Percentiles rank a stretch among this genome's conserved stretches.
phyloP scores from a whole-genome alignment of 2,888 invertebrate genomes.

The Harpalus rubripes region DNA sequence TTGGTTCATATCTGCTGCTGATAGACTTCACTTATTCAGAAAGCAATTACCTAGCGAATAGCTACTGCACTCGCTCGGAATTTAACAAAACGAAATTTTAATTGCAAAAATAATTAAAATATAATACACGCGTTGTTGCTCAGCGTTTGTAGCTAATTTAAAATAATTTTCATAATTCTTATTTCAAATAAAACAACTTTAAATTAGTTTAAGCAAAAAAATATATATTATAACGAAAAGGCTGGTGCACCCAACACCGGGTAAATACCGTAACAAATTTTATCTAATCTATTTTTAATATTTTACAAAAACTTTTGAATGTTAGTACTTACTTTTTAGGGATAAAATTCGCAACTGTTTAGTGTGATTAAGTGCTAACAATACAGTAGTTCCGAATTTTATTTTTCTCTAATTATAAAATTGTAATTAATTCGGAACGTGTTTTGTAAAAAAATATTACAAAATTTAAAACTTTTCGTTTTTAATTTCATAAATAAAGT shows the following conservation, averaged over 20 bases:
- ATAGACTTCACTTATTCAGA: constrained; percentile 16
- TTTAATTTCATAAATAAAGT: too few species aligned
- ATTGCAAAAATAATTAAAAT: constrained; percentile 2
- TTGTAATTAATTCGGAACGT: too few species aligned
- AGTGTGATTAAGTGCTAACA: too few species aligned
- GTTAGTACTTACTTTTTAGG: too few species aligned
- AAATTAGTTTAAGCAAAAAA: neutral
- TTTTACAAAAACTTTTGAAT: too few species aligned
- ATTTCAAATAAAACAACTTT: constrained; percentile 6
- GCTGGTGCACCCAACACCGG: neutral
- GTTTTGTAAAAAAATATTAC: too few species aligned
- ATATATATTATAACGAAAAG: neutral
- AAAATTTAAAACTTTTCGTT: too few species aligned
- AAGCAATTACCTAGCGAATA: constrained; percentile 21
- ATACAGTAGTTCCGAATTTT: too few species aligned
- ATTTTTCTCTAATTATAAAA: too few species aligned
- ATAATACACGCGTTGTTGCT: constrained; percentile 5
- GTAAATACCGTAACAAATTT: neutral
- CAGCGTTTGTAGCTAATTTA: constrained; percentile 1
- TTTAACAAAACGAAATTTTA: constrained; percentile 7
- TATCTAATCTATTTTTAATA: neutral
- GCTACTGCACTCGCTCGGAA: constrained; percentile 1
- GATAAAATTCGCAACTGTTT: too few species aligned
- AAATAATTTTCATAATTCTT: constrained; percentile 3
- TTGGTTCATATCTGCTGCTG: constrained; percentile 4